Base-by-base conservation (phyloP, 1,140 invertebrate genomes). In the Nilaparvata lugens region DNA sequence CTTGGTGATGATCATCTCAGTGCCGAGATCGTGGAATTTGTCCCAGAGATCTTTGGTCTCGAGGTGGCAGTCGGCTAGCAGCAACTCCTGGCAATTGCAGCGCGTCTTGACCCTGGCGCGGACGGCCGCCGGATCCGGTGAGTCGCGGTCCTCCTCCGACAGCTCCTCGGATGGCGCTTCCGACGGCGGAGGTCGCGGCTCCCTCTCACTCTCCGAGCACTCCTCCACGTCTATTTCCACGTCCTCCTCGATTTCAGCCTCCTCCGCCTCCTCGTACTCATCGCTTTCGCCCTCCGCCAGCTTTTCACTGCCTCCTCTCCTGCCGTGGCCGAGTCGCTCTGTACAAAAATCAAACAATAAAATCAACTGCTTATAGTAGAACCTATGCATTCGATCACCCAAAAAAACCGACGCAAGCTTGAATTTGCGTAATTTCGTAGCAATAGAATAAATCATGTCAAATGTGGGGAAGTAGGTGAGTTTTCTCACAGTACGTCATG, bases 1-100 rank as follows among this genome's bases (percentile, higher is more conserved):
- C 78, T 98, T 98, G n/a, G 96, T 98, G 75, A 98, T 98, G 73
- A 98, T 99, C 96, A 98, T 99, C 75, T 99, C 96, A 1, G 95
- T 98, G 56, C 93, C 92, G 58, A 97, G 81, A 67, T 93, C 87
- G 75, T 97, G 89, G 76, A 98, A 98, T 70, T 95, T 89, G 69
- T 93, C 84, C 96, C 96, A 98, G 51, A 98, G 62, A 4, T 87
- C 83, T 68, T 83, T 83, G 52, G 81, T 81, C 68, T 88, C 85
- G 43, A 88, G 72, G 61, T 80, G 78, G 64, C 79, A 82, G 48
- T 78, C 73, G 16, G 79, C 75, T 24, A 66, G 62, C 16, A 73
- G 62, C 18, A 82, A 70, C 51, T 80, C 76, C 21, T 74, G 73
- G 62, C 78, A 78, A 68, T 84, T 86, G 67, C 80, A 85, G n/a